These are phyloP conservation scores for Hyposoter didymator DNA, from an alignment of 2,888 invertebrate genomes.

Conservation along the genomic window DNA sequence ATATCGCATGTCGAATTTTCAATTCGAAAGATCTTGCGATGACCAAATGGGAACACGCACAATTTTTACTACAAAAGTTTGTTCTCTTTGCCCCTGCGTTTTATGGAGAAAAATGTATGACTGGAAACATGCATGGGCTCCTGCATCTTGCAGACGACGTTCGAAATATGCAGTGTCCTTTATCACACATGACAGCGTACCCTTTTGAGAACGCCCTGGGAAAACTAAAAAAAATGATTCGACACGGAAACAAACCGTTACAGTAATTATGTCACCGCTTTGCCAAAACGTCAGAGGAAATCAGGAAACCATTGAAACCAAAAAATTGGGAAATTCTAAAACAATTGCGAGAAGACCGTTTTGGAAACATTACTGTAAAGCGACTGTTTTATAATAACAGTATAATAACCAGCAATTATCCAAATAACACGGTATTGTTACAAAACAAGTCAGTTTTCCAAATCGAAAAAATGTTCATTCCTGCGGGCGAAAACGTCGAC, in stretches of 20 bases:
- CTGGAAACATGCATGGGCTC: constrained; percentile 57
- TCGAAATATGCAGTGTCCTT: constrained; percentile 44
- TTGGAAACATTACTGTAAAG: not conserved
- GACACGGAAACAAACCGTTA: constrained; percentile 49
- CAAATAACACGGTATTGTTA: constrained; percentile 14
- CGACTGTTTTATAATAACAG: not conserved
- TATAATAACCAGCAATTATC: constrained; percentile 3
- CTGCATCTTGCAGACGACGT: constrained; percentile 66
- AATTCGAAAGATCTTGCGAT: constrained; percentile 9
- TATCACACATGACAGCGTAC: constrained; percentile 45
- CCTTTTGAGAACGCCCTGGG: constrained; percentile 47
- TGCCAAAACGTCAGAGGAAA: not conserved
- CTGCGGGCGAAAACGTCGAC: not conserved
- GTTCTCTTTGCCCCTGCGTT: constrained; percentile 23
- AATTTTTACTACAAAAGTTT: constrained; percentile 29
- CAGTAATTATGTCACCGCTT: constrained; percentile 54
- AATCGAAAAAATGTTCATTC: not conserved
- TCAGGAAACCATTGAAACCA: not conserved
- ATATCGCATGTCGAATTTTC: constrained; percentile 25
- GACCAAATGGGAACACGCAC: constrained; percentile 29
- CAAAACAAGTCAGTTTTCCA: constrained; percentile 10
- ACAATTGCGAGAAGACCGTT: not conserved
- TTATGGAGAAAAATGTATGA: constrained; percentile 35
- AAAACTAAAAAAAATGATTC: constrained; percentile 45
- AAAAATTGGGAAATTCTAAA: not conserved